Base-by-base conservation (phyloP, 1,140 invertebrate genomes). In the Lineus longissimus region DNA sequence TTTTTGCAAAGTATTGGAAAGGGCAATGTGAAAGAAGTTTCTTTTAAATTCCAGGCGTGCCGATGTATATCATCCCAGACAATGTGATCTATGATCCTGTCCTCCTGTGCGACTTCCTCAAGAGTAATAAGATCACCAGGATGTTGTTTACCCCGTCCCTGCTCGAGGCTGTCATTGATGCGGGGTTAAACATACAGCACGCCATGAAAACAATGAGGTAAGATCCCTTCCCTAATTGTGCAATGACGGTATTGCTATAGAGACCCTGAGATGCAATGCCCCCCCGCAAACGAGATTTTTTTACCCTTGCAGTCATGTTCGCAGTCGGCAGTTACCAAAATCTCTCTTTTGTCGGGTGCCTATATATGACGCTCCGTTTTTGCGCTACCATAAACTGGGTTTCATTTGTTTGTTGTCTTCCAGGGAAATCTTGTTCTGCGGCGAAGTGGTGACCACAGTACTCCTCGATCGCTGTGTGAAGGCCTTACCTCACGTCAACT, bases 61-160 rank as follows among this genome's bases (percentile, higher is more conserved):
- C 78, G 0, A 59, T 83, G 74, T 81, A 76, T 63, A 74, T 83
- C 15, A 75, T 83, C 23, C 80, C 81, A 15, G 82, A 84, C 70
- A 73, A 64, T 41, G 70, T 79, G 15, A 82, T 84, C 30, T 84
- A 82, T 68, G 82, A 84, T 54, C 80, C 82, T 0, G 61, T 67
- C 2, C 66, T 71, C 29, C 57, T 84, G 60, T 78, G 79, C 59
- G 55, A 78, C 9, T 81, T 75, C 56, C 51, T 84, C 9, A 30
- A 73, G 22, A 60, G 69, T 22, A 67, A 84, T 60, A 61, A 70
- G 41, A 81, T 84, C 58, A 83, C 82, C 4, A 67, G 81, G 17
- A 82, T 84, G 73, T 60, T 84, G 54, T 83, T 84, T 47, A 84
- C 82, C 2, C 82, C 82, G 2, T 83, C 81, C 2, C 62, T 84